A percentile compares a stretch with the other conserved stretches of the same genome.
Conservation (phyloP, 64 coral and sea anemone genomes). For the Astreopora myriophthalma region DNA sequence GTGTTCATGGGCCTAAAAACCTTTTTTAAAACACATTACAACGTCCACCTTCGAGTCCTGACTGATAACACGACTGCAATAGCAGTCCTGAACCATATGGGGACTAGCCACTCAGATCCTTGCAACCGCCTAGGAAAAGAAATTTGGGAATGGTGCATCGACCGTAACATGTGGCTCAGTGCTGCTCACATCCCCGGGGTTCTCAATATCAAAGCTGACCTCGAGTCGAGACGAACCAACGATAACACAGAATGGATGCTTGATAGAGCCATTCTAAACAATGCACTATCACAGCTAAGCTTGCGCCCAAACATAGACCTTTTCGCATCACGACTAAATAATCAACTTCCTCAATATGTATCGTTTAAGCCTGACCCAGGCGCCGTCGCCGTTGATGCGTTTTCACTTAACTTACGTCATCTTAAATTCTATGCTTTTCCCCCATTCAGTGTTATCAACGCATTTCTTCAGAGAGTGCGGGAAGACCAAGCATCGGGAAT, state of each 20-base stretch:
- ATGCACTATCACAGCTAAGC: background rate
- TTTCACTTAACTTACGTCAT: slow-evolving; percentile 10
- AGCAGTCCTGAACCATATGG: slow-evolving; percentile 46
- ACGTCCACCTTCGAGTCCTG: slow-evolving; percentile 29
- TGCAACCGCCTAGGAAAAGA: background rate
- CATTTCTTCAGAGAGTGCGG: slow-evolving; percentile 19
- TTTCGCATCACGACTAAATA: slow-evolving; percentile 49
- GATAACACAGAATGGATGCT: slow-evolving; percentile 31
- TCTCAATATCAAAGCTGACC: slow-evolving; percentile 24
- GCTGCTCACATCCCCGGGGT: slow-evolving; percentile 48
- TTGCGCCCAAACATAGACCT: slow-evolving; percentile 37
- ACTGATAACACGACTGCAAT: slow-evolving; percentile 43
- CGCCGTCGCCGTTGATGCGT: slow-evolving; percentile 21
- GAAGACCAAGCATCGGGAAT: slow-evolving; percentile 16
- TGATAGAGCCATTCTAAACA: background rate
- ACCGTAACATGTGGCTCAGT: background rate
- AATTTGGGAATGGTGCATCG: slow-evolving; percentile 70
- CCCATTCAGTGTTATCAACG: slow-evolving; percentile 48
- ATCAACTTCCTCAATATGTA: slow-evolving; percentile 17
- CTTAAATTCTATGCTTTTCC: slow-evolving; percentile 53
- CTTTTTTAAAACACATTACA: background rate
- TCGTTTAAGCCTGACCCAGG: slow-evolving; percentile 54
- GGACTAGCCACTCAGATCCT: slow-evolving; percentile 49
- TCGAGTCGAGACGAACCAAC: slow-evolving; percentile 22
- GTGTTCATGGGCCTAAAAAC: slow-evolving; percentile 40